A percentile compares a stretch with the other conserved stretches of the same genome.
Evolutionary conservation across 2,797 vertebrate species (phyloP).

Genomic region (Philypnodon macrostomus): DNA sequence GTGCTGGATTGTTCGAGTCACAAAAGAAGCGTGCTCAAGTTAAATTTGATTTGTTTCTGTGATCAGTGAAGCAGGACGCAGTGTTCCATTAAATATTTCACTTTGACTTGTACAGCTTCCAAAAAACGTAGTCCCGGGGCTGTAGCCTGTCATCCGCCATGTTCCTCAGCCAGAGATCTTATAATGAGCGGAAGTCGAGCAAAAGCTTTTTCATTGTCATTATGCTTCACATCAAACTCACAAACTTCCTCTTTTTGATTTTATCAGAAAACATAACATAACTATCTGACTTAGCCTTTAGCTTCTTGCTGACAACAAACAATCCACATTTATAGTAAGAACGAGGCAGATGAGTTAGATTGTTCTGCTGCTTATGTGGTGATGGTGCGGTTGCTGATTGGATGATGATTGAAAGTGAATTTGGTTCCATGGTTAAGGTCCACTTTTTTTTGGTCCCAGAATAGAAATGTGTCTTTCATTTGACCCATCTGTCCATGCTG

Average conservation of each 20-base stretch:
- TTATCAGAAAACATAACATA: constrained; percentile 6
- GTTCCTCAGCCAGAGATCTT: constrained; percentile 45
- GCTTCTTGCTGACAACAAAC: background rate
- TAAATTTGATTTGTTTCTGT: constrained; percentile 69
- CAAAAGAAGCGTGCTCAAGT: constrained; percentile 47
- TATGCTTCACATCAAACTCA: constrained; percentile 6
- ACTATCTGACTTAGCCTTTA: background rate
- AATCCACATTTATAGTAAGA: constrained; percentile 11
- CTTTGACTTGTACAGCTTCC: constrained; percentile 53
- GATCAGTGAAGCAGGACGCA: constrained; percentile 70
- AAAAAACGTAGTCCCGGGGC: constrained; percentile 56
- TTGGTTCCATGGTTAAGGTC: too few species aligned
- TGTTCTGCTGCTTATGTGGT: too few species aligned
- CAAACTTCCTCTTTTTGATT: constrained; percentile 10
- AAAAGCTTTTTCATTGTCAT: constrained; percentile 26
- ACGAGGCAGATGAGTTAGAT: background rate
- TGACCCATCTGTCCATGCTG: too few species aligned
- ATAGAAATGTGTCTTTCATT: too few species aligned
- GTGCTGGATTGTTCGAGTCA: constrained; percentile 40
- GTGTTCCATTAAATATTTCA: constrained; percentile 78
- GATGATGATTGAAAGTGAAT: too few species aligned
- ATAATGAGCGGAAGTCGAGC: constrained; percentile 58
- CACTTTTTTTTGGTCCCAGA: too few species aligned
- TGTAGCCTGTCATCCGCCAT: constrained; percentile 44
- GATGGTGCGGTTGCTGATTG: too few species aligned